Evolutionary conservation across 1,140 invertebrate species (phyloP).

Genomic region (Drosophila nikananu): DNA sequence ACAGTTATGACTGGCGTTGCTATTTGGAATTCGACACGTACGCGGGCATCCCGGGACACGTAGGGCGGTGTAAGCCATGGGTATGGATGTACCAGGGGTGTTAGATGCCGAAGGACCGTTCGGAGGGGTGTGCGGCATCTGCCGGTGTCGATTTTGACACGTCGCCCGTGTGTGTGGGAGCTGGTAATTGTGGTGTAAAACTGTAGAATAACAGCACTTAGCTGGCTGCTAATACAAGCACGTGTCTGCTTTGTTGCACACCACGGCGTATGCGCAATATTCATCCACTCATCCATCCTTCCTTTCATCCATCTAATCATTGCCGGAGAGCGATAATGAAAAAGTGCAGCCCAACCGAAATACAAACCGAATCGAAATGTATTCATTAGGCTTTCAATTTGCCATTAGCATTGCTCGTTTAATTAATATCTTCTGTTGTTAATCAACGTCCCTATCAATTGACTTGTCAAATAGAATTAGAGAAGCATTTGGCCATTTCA

Average conservation of each 20-base stretch:
- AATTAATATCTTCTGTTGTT: slow-evolving; percentile 39
- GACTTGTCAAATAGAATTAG: slow-evolving; percentile 24
- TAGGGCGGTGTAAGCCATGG: slow-evolving; percentile 50
- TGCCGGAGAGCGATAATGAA: slow-evolving; percentile 2
- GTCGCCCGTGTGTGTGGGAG: slow-evolving; percentile 34
- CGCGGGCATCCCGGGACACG: slow-evolving; percentile 53
- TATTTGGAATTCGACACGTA: slow-evolving; percentile 81
- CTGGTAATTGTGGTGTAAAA: slow-evolving; percentile 81
- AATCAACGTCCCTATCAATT: slow-evolving; percentile 24
- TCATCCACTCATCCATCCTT: neutral
- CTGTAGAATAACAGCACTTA: slow-evolving; percentile 81
- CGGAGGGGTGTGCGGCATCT: slow-evolving; percentile 5
- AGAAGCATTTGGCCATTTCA: slow-evolving; percentile 6
- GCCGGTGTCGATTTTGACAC: slow-evolving; percentile 58
- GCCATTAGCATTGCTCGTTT: slow-evolving; percentile 23
- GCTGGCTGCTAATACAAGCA: slow-evolving; percentile 74
- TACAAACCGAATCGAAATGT: slow-evolving; percentile 9
- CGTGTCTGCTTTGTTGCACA: slow-evolving; percentile 64
- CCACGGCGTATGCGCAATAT: slow-evolving; percentile 43
- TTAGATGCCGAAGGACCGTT: neutral
- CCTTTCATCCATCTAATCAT: neutral
- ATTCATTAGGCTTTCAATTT: slow-evolving; percentile 41
- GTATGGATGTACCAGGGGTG: slow-evolving; percentile 10
- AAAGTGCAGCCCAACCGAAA: slow-evolving; percentile 24
- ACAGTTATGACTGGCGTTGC: slow-evolving; percentile 76